Evolutionary conservation across 2,113 vertebrate genomes (phyloP).

Genomic region (Laticauda colubrina): DNA sequence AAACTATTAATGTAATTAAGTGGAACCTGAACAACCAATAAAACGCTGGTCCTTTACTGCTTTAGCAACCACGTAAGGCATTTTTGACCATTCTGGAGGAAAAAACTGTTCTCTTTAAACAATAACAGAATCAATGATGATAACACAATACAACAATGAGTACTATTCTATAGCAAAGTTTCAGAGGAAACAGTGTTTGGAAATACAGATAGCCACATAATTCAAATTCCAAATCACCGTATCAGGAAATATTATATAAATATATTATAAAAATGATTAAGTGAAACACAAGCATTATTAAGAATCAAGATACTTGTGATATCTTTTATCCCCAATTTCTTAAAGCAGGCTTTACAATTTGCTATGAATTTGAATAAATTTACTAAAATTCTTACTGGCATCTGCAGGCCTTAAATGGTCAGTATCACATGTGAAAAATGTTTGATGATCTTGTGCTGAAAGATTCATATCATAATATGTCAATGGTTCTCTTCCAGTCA

Average conservation of each 20-base stretch:
- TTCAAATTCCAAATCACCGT: background rate
- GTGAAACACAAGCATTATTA: background rate
- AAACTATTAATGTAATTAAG: background rate
- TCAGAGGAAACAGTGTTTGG: background rate
- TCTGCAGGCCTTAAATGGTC: slow-evolving; percentile 94
- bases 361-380: background rate
- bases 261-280: background rate
- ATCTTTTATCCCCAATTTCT: background rate
- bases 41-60: background rate
- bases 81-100: background rate
- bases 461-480: slow-evolving; percentile 99
- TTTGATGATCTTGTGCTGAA: slow-evolving; percentile 97
- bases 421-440: slow-evolving; percentile 96
- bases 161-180: background rate
- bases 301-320: background rate
- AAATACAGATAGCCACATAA: background rate
- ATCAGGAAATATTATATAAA: background rate
- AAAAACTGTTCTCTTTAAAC: background rate
- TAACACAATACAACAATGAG: background rate
- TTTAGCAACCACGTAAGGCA: background rate
- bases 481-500: slow-evolving; percentile 94
- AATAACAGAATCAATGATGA: background rate
- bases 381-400: slow-evolving; percentile 80
- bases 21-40: background rate
- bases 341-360: background rate